Percentiles rank a stretch among this genome's conserved stretches.
phyloP scores from a whole-genome alignment of 2,797 vertebrate species.

The Rachycentron canadum region DNA sequence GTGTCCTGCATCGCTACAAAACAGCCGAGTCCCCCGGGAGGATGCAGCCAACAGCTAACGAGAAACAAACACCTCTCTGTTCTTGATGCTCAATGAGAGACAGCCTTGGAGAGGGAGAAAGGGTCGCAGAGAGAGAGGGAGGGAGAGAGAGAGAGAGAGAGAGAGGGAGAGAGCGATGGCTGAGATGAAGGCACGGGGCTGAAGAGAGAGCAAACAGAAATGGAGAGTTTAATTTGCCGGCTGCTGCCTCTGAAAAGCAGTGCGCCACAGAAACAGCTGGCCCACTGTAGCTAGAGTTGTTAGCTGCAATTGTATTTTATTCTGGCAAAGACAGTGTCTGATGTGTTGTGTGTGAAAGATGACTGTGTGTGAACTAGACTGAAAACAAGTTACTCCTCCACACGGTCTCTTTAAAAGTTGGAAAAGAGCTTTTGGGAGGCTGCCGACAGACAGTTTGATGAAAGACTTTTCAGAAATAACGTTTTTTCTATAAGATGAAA shows the following conservation, averaged over 20 bases:
- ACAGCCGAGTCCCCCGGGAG: conserved; percentile 70
- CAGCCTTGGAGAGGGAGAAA: conserved; percentile 18
- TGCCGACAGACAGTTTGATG: not conserved
- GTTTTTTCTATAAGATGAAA: not conserved
- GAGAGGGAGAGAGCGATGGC: conserved; percentile 15
- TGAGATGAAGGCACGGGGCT: conserved; percentile 34
- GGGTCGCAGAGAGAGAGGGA: conserved; percentile 25
- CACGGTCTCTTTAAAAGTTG: not conserved
- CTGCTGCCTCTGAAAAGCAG: conserved; percentile 29
- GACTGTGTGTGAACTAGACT: conserved; percentile 11
- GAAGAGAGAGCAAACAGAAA: conserved; percentile 36
- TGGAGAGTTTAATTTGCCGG: conserved; percentile 40
- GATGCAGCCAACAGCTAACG: conserved; percentile 71
- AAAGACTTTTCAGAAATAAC: not conserved
- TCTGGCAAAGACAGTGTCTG: conserved; percentile 9
- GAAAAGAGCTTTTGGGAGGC: not conserved
- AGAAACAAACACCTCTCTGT: conserved; percentile 79
- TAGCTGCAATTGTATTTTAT: conserved; percentile 19
- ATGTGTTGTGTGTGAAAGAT: conserved; percentile 11
- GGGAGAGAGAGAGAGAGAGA: conserved; percentile 8
- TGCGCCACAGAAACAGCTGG: not conserved
- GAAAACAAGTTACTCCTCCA: conserved; percentile 1
- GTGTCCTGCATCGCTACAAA: conserved; percentile 76
- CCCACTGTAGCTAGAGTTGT: conserved; percentile 12
- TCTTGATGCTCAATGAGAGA: conserved; percentile 63